Evolutionary conservation across 2,888 invertebrate species (phyloP), one percentile per base, ranked within the genome.

Genomic region (Drosophila leonis): DNA sequence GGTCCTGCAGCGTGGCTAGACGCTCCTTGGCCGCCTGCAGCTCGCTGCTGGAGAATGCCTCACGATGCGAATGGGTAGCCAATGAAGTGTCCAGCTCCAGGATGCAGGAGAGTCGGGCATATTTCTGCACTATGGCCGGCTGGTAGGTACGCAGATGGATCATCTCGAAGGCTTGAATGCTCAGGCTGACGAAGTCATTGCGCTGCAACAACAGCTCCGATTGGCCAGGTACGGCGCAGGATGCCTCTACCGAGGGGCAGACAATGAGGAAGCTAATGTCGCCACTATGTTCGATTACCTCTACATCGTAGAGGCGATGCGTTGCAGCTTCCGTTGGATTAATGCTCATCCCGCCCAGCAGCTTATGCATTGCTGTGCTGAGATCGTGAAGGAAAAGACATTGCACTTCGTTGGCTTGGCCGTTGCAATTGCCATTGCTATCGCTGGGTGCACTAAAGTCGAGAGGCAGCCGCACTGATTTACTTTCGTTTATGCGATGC

Each of bases 141-240:
- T 98, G 98, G 93, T 99, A 99, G 3, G 99, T 98, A 90, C 96
- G 96, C 74, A 99, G 94, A 92, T 99, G 98, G 72, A 98, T 97
- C 98, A 97, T 96, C 94, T 98, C 97, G 90, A 97, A 97, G 0
- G 97, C 97, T 93, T 98, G 98, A 46, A 99, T 97, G 0, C 99
- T 98, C 64, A 99, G 94, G 72, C 98, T 97, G 49, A 97, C 95
- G 61, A 98, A 94, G 91, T 98, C 98, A 7, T 97, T 96, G 65
- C 97, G 95, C 88, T 98, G 97, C 0, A 97, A 94, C 1, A 98
- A 94, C 59, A 97, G 95, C 92, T 98, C 98, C 56, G 96, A 95
- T 83, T 97, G 96, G 31, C 97, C 96, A 0, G 97, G 97, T 0
- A 97, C 97, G 0, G 97, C 97, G 91, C 99, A 99, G 0, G 98